phyloP scores from a whole-genome alignment of 2,797 vertebrate genomes.

The Spheniscus humboldti region DNA sequence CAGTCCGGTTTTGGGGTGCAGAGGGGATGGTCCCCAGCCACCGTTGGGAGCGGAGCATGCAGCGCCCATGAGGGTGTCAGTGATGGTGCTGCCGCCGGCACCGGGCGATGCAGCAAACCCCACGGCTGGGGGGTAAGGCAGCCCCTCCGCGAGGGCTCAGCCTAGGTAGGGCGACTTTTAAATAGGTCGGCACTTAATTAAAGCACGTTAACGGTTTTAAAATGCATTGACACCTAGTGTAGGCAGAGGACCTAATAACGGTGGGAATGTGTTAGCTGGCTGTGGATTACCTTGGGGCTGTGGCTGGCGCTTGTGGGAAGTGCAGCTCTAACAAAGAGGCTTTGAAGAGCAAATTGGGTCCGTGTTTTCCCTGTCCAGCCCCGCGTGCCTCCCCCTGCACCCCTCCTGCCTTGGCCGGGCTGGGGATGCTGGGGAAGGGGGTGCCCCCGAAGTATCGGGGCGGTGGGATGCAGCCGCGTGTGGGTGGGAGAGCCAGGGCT shows the following conservation, averaged over 20 bases:
- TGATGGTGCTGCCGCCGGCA: accelerated
- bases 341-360: neutral
- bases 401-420: neutral
- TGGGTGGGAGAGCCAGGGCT: neutral
- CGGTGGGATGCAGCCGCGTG: accelerated
- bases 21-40: accelerated
- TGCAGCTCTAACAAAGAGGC: neutral
- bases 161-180: neutral
- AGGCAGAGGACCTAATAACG: neutral
- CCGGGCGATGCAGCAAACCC: neutral
- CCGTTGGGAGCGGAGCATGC: accelerated
- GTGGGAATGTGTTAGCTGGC: neutral
- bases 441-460: accelerated
- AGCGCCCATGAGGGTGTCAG: accelerated
- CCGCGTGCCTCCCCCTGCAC: accelerated
- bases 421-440: neutral
- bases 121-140: accelerated
- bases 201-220: accelerated
- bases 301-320: neutral
- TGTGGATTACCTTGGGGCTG: neutral
- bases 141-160: accelerated
- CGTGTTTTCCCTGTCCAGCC: neutral
- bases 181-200: neutral
- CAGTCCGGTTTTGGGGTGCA: accelerated
- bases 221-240: neutral